These are phyloP conservation scores for Scyliorhinus canicula DNA, from an alignment of 2,797 vertebrate species.

Conservation along the genomic window DNA sequence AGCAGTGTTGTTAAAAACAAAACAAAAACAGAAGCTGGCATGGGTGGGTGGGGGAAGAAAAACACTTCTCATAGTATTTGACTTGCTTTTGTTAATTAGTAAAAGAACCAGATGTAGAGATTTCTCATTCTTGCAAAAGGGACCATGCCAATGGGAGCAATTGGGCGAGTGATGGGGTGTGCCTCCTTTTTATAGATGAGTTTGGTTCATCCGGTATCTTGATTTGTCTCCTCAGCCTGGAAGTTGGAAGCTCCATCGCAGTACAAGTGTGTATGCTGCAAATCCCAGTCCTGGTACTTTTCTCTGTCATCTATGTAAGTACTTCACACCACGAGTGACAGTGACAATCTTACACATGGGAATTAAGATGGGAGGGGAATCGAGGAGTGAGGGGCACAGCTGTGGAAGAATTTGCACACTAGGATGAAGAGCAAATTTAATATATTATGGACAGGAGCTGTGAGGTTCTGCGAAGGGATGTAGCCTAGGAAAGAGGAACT, in stretches of 20 bases:
- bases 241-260: constrained; percentile 80
- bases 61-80: too few relatives aligned
- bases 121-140: too few relatives aligned
- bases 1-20: too few relatives aligned
- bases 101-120: too few relatives aligned
- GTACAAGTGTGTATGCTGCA: constrained; percentile 93
- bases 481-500: not conserved
- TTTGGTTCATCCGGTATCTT: not conserved
- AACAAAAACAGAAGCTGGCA: too few relatives aligned
- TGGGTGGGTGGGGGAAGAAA: too few relatives aligned
- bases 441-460: not conserved
- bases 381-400: not conserved
- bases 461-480: not conserved
- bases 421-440: not conserved
- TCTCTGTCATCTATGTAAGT: constrained; percentile 80
- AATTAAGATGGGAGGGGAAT: too few relatives aligned
- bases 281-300: constrained; percentile 78
- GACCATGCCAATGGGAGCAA: not conserved
- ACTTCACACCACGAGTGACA: too few relatives aligned
- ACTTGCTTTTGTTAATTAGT: too few relatives aligned
- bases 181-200: not conserved
- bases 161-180: not conserved
- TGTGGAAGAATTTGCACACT: not conserved
- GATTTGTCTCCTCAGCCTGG: constrained; percentile 61
- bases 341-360: too few relatives aligned